Evolutionary conservation across 2,113 vertebrate genomes (phyloP).

Genomic region (Eolophus roseicapilla): DNA sequence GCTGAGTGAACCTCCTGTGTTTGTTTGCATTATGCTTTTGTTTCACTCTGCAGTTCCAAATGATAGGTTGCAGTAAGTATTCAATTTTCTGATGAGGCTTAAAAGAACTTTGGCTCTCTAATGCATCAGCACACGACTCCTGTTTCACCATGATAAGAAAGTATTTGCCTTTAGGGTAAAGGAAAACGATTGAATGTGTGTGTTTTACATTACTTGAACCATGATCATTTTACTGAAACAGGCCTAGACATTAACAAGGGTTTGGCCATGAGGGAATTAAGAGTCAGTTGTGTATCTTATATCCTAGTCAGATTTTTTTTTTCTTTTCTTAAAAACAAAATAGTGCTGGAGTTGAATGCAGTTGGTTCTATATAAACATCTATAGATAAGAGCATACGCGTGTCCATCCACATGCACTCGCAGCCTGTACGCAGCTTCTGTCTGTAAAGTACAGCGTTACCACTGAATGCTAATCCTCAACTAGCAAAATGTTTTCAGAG

Average conservation of each 20-base stretch:
- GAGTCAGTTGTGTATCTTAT: conserved; percentile 55
- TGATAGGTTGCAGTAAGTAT: conserved; percentile 63
- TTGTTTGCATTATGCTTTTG: conserved; percentile 43
- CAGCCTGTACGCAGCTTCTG: not conserved
- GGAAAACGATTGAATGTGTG: conserved; percentile 71
- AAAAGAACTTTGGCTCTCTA: conserved; percentile 65
- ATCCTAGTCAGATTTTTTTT: conserved; percentile 53
- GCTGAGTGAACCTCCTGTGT: conserved; percentile 4
- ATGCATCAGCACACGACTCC: conserved; percentile 59
- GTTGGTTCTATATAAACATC: not conserved
- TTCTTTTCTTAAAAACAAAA: not conserved
- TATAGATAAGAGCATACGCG: not conserved
- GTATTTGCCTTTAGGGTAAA: conserved; percentile 76
- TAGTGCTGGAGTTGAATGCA: not conserved
- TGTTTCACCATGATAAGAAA: conserved; percentile 77
- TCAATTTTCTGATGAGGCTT: conserved; percentile 69
- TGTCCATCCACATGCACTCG: not conserved
- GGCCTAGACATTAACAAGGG: conserved; percentile 75
- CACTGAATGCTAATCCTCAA: not conserved
- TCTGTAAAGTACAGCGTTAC: not conserved
- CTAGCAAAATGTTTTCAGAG: not conserved
- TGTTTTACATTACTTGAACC: conserved; percentile 80
- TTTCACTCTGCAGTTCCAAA: conserved; percentile 48
- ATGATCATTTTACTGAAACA: conserved; percentile 75
- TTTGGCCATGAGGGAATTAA: conserved; percentile 72